Percentiles rank a stretch among this genome's conserved stretches.
These are phyloP conservation scores for Cinclus mexicanus DNA, from an alignment of 2,113 vertebrate species.

Conservation along the genomic window DNA sequence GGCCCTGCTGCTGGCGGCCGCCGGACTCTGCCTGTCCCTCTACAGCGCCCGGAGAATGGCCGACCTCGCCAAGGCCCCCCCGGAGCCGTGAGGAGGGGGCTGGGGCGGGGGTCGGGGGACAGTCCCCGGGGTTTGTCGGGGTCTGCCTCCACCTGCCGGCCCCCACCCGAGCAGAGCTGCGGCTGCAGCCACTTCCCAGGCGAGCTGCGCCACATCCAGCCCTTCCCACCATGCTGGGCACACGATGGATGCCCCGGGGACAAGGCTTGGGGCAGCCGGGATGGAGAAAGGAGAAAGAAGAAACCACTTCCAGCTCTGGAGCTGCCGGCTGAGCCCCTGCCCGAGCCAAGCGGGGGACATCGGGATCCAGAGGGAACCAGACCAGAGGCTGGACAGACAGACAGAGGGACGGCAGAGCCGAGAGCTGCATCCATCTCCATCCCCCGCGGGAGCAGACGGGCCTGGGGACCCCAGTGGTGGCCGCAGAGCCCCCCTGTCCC, in stretches of 20 bases:
- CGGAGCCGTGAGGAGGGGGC: conserved; percentile 52
- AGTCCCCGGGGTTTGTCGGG: rapidly evolving
- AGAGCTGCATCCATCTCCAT: not conserved
- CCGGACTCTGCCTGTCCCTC: conserved; percentile 89
- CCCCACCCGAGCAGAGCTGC: not conserved
- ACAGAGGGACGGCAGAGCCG: not conserved
- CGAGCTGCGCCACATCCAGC: not conserved
- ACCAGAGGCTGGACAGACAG: rapidly evolving
- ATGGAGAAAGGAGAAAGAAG: rapidly evolving
- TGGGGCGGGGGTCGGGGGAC: not conserved
- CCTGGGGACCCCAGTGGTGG: rapidly evolving
- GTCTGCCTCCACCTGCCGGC: not conserved
- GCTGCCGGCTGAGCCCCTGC: not conserved
- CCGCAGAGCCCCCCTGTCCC: not conserved
- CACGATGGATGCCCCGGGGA: not conserved
- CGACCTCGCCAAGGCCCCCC: conserved; percentile 65
- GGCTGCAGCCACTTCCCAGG: not conserved
- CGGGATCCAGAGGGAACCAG: rapidly evolving
- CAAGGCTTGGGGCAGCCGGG: rapidly evolving
- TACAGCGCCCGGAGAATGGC: conserved; percentile 92
- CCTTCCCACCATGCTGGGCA: not conserved
- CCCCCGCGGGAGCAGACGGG: not conserved
- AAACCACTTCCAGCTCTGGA: not conserved
- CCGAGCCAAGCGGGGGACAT: rapidly evolving
- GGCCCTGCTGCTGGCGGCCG: conserved; percentile 89